Conservation (phyloP, 2,113 vertebrate genomes). For the Cathartes aura region DNA sequence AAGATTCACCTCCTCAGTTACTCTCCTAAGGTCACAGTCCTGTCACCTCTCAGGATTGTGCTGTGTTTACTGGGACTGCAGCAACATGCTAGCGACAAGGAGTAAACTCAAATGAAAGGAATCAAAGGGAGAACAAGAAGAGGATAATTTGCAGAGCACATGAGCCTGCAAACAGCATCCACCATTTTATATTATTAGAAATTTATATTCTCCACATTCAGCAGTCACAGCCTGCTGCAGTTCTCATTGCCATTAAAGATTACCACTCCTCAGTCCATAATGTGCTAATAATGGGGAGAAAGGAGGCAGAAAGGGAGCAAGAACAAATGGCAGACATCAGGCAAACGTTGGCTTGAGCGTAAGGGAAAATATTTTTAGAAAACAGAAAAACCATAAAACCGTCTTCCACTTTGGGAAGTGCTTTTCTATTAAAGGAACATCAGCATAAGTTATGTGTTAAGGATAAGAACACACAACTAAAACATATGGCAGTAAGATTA, state of each 20-base stretch:
- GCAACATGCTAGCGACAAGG: background rate
- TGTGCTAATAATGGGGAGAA: background rate
- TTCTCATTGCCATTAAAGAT: background rate
- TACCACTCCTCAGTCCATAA: background rate
- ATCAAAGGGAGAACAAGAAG: background rate
- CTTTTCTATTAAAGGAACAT: slow-evolving; percentile 14
- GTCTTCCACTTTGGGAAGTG: background rate
- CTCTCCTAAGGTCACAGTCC: background rate
- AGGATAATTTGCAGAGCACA: background rate
- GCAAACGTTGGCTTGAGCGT: background rate
- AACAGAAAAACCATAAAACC: background rate
- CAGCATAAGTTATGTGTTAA: background rate
- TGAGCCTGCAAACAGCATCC: background rate
- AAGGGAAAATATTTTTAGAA: slow-evolving; percentile 22
- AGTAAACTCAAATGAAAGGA: background rate
- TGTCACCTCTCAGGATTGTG: background rate
- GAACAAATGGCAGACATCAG: background rate
- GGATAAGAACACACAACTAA: background rate
- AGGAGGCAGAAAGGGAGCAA: background rate
- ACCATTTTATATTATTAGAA: background rate
- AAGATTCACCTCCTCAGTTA: background rate
- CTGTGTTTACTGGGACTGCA: background rate
- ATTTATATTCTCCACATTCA: slow-evolving; percentile 36
- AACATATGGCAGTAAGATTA: background rate
- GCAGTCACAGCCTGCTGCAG: background rate